Base-by-base conservation (phyloP, 2,888 invertebrate species). In the Pterostichus niger region DNA sequence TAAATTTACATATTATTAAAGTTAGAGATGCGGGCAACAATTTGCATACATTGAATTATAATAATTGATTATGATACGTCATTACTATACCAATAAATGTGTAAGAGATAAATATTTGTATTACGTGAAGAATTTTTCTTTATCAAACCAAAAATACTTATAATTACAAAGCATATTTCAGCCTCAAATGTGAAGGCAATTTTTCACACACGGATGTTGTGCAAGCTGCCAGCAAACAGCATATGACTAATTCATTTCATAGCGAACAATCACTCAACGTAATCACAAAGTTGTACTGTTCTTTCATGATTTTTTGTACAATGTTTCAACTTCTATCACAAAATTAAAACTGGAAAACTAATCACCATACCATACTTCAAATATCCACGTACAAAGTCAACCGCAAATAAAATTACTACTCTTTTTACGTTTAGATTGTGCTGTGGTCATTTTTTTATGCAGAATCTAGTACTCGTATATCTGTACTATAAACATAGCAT, bases 261-360 rank as follows among this genome's bases (percentile, higher is more conserved):
- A 35, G 7, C n/a, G 13, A 15, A 44, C 68, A 71, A 44, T 71
- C 68, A 71, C 64, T 64, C 64, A 64, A 11, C 40, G 13, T 71
- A 71, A 44, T 40, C 44, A 71, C 44, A 71, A 71, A 71, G 13
- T 64, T 31, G 31, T 44, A 11, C 44, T 17, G 44, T 44, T 44
- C 44, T 17, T 44, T 44, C 17, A 17, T 64, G n/a, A 40, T 64
- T 35, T 64, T 71, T 71, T 40, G 64, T 40, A 44, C 13, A 44
- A 71, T 44, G 40, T 71, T 71, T 71, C 17, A 71, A 46, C 68
- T 15, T 17, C 68, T 71, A 71, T 71, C 68, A 15, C 68, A 17
- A 71, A 71, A 71, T 71, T 71, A 44, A 44, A 46, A 71, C 44
- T 15, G 68, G 17, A 17, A 17, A 71, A 44, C 40, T 71, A 71